These are phyloP conservation scores for Apamea monoglypha DNA, from an alignment of 2,888 invertebrate genomes.

Conservation along the genomic window DNA sequence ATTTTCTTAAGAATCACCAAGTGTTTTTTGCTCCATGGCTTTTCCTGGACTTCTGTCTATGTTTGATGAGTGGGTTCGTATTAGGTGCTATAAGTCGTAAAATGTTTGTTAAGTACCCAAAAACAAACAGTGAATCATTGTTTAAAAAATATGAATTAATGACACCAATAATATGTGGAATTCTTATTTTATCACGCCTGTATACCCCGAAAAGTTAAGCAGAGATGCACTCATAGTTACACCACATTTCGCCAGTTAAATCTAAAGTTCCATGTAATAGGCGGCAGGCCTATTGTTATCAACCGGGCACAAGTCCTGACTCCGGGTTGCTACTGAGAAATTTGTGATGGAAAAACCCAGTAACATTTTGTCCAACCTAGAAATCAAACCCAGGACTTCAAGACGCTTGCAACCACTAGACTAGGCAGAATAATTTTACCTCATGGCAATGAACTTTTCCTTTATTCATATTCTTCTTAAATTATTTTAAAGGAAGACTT, in stretches of 20 bases:
- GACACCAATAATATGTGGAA: not conserved
- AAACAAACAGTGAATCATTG: not conserved
- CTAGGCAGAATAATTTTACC: not conserved
- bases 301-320: too few species aligned
- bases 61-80: constrained; percentile 20
- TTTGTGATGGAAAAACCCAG: too few species aligned
- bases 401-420: too few species aligned
- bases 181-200: not conserved
- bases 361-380: too few species aligned
- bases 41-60: not conserved
- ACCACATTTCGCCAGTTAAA: too few species aligned
- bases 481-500: not conserved
- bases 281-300: too few species aligned
- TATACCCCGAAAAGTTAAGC: too few species aligned
- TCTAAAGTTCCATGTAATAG: too few species aligned
- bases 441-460: not conserved
- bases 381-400: too few species aligned
- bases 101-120: not conserved
- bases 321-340: too few species aligned
- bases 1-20: not conserved
- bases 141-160: not conserved
- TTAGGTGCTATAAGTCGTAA: not conserved
- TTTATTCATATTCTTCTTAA: not conserved
- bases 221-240: too few species aligned
- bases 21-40: not conserved